Conservation (phyloP, 1,140 invertebrate genomes). For the Heliothis subflexa region DNA sequence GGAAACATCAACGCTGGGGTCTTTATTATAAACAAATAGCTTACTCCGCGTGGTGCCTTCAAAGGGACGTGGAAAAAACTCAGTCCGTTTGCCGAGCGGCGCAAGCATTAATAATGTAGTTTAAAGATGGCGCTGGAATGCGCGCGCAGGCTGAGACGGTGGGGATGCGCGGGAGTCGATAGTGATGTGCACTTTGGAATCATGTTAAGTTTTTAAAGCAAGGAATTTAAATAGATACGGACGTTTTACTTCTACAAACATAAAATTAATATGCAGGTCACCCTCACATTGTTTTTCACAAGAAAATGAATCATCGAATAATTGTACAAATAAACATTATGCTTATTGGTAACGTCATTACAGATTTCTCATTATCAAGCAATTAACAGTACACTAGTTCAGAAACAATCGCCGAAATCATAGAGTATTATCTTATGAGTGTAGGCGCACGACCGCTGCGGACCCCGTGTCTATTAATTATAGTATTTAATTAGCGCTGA, state of each 20-base stretch:
- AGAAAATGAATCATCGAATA: too few species aligned
- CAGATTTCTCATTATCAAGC: neutral
- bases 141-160: conserved; percentile 60
- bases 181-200: conserved; percentile 33
- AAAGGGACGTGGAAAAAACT: conserved; percentile 67
- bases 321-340: neutral
- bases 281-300: too few species aligned
- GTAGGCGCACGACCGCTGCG: conserved; percentile 23
- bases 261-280: neutral
- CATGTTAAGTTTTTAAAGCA: neutral
- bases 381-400: neutral
- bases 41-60: conserved; percentile 59
- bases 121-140: conserved; percentile 82
- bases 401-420: conserved; percentile 18
- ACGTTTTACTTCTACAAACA: neutral
- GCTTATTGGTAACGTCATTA: neutral
- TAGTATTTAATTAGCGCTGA: conserved; percentile 44
- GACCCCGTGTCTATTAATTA: conserved; percentile 42
- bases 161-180: conserved; percentile 67
- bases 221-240: neutral
- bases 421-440: conserved; percentile 2
- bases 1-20: conserved; percentile 54
- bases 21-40: conserved; percentile 80
- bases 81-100: conserved; percentile 42
- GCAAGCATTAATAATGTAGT: conserved; percentile 82